Evolutionary conservation across 2,888 invertebrate genomes (phyloP).

Genomic region (Byasa hedistus): DNA sequence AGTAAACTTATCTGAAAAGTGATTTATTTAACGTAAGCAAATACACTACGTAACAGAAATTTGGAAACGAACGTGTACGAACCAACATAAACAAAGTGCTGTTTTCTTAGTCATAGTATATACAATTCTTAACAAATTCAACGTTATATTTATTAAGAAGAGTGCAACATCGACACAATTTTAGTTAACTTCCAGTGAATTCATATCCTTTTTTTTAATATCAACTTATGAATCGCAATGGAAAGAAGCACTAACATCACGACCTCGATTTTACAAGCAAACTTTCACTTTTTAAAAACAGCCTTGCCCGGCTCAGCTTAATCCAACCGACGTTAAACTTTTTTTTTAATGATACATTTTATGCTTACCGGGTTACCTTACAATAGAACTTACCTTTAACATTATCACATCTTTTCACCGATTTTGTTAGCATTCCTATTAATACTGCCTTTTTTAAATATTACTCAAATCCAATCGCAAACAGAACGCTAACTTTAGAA

Average conservation of each 20-base stretch:
- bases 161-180: conserved; percentile 8
- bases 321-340: not conserved
- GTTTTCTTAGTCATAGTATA: not conserved
- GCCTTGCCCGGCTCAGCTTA: conserved; percentile 24
- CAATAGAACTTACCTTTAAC: not conserved
- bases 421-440: not conserved
- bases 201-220: conserved; percentile 10
- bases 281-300: conserved; percentile 35
- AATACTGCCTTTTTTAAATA: not conserved
- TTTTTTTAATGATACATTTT: not conserved
- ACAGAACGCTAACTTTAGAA: not conserved
- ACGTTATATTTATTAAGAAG: not conserved
- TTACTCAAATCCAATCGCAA: not conserved
- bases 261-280: conserved; percentile 30
- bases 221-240: conserved; percentile 7
- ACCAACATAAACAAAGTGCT: not conserved
- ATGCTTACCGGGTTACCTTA: not conserved
- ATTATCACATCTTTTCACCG: too few relatives aligned
- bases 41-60: too few relatives aligned
- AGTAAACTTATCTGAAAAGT: not conserved
- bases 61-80: not conserved
- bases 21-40: too few relatives aligned
- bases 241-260: conserved; percentile 4
- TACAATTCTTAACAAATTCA: not conserved
- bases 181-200: conserved; percentile 16